Evolutionary conservation across 2,888 invertebrate species (phyloP).

Genomic region (Incurvaria masculella): DNA sequence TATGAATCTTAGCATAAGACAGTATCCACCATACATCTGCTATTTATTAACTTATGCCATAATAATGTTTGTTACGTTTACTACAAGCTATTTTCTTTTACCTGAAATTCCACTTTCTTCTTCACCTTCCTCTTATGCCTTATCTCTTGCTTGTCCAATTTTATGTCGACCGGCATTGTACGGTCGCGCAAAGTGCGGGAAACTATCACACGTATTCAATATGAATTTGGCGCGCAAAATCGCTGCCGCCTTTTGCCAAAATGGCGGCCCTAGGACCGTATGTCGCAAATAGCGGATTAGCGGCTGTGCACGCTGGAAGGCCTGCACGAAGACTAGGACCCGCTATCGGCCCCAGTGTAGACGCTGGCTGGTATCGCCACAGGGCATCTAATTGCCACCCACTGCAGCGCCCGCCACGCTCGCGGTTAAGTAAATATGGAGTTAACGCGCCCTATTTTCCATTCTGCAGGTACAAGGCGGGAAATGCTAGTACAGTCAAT

Average conservation of each 20-base stretch:
- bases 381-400: conserved; percentile 42
- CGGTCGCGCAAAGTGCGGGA: not conserved
- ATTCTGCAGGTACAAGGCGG: not conserved
- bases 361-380: conserved; percentile 32
- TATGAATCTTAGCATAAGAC: no score
- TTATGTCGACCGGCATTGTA: not conserved
- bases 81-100: conserved; percentile 11
- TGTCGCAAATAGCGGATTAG: not conserved
- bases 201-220: not conserved
- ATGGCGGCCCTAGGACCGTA: conserved; percentile 7
- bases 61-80: no score
- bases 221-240: not conserved
- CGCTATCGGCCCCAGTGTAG: not conserved
- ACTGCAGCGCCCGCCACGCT: conserved; percentile 13
- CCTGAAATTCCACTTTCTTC: conserved; percentile 47
- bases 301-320: not conserved
- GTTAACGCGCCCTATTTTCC: not conserved
- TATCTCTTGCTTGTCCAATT: conserved; percentile 24
- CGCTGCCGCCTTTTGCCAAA: not conserved
- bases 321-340: not conserved
- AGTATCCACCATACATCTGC: no score
- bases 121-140: conserved; percentile 35
- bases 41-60: no score
- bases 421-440: not conserved
- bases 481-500: no score